Base-by-base conservation (phyloP, 2,113 vertebrate genomes). In the Guaruba guarouba region DNA sequence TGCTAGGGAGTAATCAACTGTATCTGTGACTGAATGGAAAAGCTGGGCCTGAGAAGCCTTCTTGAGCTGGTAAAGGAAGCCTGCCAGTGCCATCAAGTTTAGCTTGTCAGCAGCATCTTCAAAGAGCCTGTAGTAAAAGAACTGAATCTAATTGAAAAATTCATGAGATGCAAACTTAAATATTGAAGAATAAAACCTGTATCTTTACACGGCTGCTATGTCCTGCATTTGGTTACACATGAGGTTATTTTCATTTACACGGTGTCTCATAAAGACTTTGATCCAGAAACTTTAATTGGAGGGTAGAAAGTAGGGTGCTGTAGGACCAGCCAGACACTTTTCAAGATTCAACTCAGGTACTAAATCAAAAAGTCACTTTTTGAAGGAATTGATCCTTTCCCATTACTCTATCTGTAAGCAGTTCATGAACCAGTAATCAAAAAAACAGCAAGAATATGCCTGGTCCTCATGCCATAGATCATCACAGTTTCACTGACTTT, bases 31-130 rank as follows among this genome's bases (percentile, higher is more conserved):
- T 0, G 99, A 99, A 96, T 99, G 98, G 77, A 99, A 99, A 62
- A 99, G 98, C 95, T 99, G 99, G 27, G 98, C 98, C 96, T 99
- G 99, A 17, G 99, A 99, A 3, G 99, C 99, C 95, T 98, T 99
- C 66, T 99, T 98, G 76, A 99, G 98, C 97, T 99, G 99, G 97
- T 99, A 98, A 82, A 99, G 98, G 93, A 99, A 99, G 9, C 98
- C 98, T 80, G 99, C 98, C 82, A 99, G 88, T 27, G 98, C 98
- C 3, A 97, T 97, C 88, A 99, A 97, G 97, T 99, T 99, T 96
- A 99, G 96, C 94, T 99, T 99, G 66, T 98, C 98, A 14, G 98
- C 97, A 27, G 99, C 99, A 59, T 99, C 99, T 97, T 99, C 99
- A 97, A 99, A 99, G 61, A 99, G 97, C 97, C 99, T 99, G 97